A percentile compares a stretch with the other conserved stretches of the same genome.
These are phyloP conservation scores for Falco concolor DNA, from an alignment of 2,797 vertebrate species.

Conservation along the genomic window DNA sequence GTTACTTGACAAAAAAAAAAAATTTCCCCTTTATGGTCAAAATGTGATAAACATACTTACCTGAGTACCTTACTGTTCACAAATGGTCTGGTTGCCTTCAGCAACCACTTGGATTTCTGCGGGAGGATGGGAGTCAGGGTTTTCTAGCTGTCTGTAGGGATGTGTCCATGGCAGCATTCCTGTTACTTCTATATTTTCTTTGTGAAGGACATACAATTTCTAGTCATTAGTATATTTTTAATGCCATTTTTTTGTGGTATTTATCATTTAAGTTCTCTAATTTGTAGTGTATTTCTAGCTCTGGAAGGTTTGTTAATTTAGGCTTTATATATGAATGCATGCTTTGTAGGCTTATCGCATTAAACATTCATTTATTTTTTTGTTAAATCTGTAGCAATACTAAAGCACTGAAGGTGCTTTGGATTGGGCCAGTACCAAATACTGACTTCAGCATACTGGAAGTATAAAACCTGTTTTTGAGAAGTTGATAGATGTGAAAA, in stretches of 20 bases:
- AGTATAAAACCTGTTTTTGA: slow-evolving; percentile 5
- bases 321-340: neutral
- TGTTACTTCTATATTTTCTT: neutral
- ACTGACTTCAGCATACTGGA: neutral
- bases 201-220: neutral
- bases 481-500: slow-evolving; percentile 36
- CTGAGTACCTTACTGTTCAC: neutral
- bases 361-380: neutral
- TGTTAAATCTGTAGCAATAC: neutral
- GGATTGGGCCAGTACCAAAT: neutral
- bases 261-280: neutral
- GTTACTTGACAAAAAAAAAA: neutral
- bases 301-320: neutral
- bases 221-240: neutral
- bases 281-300: neutral
- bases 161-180: neutral
- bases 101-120: neutral
- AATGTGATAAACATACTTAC: neutral
- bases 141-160: neutral
- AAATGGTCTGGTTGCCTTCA: neutral
- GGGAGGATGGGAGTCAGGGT: fast-evolving
- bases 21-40: neutral
- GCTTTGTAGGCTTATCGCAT: neutral
- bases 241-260: neutral
- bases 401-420: neutral